Conservation (phyloP, 2,113 vertebrate genomes). For the Sardina pilchardus region DNA sequence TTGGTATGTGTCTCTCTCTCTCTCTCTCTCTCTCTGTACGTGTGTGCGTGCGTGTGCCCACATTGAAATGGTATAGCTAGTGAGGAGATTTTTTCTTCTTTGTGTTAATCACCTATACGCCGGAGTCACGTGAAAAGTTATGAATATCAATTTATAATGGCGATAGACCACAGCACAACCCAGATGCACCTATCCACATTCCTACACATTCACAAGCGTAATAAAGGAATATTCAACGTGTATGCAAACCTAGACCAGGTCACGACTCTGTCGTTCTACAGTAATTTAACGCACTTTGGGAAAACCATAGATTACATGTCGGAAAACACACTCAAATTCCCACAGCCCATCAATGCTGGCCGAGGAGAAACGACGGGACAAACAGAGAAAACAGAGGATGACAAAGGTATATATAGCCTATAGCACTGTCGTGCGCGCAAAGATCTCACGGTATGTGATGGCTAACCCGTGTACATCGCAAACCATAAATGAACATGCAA, state of each 20-base stretch:
- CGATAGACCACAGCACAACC: slow-evolving; percentile 2
- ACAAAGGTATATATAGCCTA: slow-evolving; percentile 19
- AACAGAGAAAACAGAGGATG: background rate
- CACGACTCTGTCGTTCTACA: slow-evolving; percentile 37
- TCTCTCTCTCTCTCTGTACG: no score
- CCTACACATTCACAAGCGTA: slow-evolving; percentile 10
- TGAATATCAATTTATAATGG: slow-evolving; percentile 19
- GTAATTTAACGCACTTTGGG: slow-evolving; percentile 21
- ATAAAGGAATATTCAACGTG: slow-evolving; percentile 2
- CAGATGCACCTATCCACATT: slow-evolving; percentile 19
- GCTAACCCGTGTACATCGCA: slow-evolving; percentile 33
- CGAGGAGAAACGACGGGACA: background rate
- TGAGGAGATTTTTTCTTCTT: background rate
- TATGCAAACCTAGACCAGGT: slow-evolving; percentile 36
- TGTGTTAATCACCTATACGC: slow-evolving; percentile 15
- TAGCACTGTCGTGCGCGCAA: slow-evolving; percentile 26
- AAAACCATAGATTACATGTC: background rate
- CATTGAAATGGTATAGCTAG: background rate
- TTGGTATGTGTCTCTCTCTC: slow-evolving; percentile 41
- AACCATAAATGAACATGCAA: slow-evolving; percentile 25
- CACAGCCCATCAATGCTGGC: background rate
- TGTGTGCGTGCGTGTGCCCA: slow-evolving; percentile 26
- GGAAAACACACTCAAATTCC: background rate
- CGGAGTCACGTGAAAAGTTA: slow-evolving; percentile 16
- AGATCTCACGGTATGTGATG: background rate